These are phyloP conservation scores for Hirundichthys speculiger DNA, from an alignment of 2,113 vertebrate species.

Conservation along the genomic window DNA sequence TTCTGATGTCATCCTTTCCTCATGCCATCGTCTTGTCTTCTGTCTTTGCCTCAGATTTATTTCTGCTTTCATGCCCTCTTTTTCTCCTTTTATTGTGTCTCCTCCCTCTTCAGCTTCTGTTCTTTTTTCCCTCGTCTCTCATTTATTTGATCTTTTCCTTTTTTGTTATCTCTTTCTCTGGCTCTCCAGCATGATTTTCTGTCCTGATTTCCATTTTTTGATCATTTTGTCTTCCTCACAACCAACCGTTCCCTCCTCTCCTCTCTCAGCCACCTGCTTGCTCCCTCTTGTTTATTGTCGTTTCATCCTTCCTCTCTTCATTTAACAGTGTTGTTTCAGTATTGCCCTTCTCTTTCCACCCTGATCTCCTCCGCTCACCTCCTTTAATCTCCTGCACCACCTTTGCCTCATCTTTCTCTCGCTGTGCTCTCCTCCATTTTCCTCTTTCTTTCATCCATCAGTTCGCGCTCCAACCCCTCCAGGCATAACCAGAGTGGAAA, in stretches of 20 bases:
- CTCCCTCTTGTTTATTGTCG: neutral
- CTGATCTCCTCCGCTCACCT: conserved; percentile 16
- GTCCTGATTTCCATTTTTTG: neutral
- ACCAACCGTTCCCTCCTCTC: neutral
- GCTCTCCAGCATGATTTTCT: neutral
- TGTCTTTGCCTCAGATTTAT: conserved; percentile 2
- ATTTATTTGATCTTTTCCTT: neutral
- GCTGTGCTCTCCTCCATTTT: conserved; percentile 20
- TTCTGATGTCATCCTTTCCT: conserved; percentile 8
- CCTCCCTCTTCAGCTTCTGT: too few species aligned
- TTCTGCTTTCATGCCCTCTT: neutral
- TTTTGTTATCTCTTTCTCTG: neutral
- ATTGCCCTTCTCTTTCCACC: conserved; percentile 14
- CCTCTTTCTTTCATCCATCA: conserved; percentile 15
- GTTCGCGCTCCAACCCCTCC: conserved; percentile 44
- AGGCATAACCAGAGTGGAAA: conserved; percentile 41
- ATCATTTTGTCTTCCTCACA: too few species aligned
- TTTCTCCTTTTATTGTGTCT: neutral
- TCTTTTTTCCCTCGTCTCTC: neutral
- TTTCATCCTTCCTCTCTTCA: neutral
- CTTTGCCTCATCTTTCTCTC: conserved; percentile 33
- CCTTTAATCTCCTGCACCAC: conserved; percentile 49
- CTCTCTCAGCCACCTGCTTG: neutral
- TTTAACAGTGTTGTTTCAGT: conserved; percentile 13
- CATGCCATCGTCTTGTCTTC: conserved; percentile 2